Evolutionary conservation across 2,113 vertebrate species (phyloP).

Genomic region (Eretmochelys imbricata): DNA sequence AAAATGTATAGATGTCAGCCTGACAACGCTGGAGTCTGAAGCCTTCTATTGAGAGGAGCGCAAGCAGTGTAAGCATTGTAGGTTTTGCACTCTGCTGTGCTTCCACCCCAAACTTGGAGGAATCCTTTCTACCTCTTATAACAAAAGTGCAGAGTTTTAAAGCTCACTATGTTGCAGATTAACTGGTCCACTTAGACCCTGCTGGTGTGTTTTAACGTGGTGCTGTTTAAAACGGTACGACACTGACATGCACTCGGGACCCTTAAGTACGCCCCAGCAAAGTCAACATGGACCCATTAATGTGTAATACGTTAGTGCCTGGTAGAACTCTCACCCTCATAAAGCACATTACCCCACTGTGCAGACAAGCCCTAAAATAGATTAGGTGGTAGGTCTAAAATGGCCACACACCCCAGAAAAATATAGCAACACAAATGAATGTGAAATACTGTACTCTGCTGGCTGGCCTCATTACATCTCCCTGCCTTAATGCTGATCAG

Average conservation of each 20-base stretch:
- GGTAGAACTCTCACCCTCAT: not conserved
- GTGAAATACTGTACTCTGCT: not conserved
- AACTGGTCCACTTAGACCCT: not conserved
- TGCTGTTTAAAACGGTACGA: not conserved
- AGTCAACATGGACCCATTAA: not conserved
- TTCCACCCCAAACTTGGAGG: fast-evolving
- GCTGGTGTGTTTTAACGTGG: not conserved
- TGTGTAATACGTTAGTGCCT: not conserved
- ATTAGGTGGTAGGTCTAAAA: not conserved
- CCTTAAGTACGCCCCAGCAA: not conserved
- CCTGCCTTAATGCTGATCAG: not conserved
- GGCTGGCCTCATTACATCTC: fast-evolving
- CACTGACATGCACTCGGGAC: not conserved
- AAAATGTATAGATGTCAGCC: fast-evolving
- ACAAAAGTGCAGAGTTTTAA: fast-evolving
- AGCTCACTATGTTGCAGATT: not conserved
- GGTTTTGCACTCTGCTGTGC: fast-evolving
- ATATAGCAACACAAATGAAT: not conserved
- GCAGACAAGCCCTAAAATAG: not conserved
- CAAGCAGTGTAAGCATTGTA: fast-evolving
- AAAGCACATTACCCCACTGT: not conserved
- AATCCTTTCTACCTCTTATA: not conserved
- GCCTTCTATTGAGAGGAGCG: not conserved
- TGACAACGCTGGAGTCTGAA: fast-evolving
- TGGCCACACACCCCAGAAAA: not conserved